Evolutionary conservation across 2,888 invertebrate genomes (phyloP), one percentile per base, ranked within the genome.

Genomic region (Lycaena phlaeas): DNA sequence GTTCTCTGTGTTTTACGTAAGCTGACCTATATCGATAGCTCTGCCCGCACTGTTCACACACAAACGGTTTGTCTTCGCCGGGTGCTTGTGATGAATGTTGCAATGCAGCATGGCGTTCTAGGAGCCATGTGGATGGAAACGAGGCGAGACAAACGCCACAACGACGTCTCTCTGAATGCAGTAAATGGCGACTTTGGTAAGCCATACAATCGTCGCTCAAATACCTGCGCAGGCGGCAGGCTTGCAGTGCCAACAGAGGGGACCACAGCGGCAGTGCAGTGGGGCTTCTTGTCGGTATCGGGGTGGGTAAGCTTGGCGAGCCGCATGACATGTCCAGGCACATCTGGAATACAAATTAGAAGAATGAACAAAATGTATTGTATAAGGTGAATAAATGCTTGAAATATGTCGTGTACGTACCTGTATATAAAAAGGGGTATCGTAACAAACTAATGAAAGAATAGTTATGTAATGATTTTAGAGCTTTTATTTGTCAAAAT

Each of bases 31-130:
- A 95, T 52, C 92, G 89, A 78, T 95, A 95, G 60, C 94, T 93
- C 63, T 95, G 95, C 3, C 95, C 95, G 69, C 95, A 95, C 67
- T 95, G 95, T 61, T 95, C 95, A 76, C 95, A 95, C 28, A 94
- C 93, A 75, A 94, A 95, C 9, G 95, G 94, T 61, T 95, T 95
- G 68, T 95, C 95, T 62, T 94, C 91, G 62, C 86, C 87, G 17
- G 59, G 85, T 73, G 71, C 68, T 61, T 62, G 88, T 55, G 64
- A 92, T 43, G 94, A 91, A 71, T 95, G 95, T 63, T 95, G 94
- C 12, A 95, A 77, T 0, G 93, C 90, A 0, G 93, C 92, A 69
- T 95, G 94, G 52, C 94, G 92, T 66, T 95, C 94, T 38, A 95
- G 81, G 25, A 94, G 86, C 93, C 94, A 94, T n/a, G 92, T 87